A percentile compares a stretch with the other conserved stretches of the same genome.
Conservation (phyloP, 1,140 invertebrate genomes). For the Belonocnema kinseyi region DNA sequence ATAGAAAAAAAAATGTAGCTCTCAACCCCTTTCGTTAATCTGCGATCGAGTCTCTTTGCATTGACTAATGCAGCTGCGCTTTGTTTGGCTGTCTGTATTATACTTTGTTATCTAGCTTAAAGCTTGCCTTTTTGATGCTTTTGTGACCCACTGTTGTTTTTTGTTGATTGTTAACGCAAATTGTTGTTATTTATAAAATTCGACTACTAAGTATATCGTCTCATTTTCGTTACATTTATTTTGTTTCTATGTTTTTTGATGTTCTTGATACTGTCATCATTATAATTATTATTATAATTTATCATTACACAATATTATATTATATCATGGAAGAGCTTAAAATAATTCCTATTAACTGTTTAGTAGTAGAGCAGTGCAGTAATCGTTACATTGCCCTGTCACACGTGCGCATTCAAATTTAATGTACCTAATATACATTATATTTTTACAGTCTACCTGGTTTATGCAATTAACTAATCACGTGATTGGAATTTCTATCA, state of each 20-base stretch:
- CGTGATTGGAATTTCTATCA: not conserved
- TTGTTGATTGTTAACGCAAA: slow-evolving; percentile 27
- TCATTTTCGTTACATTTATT: slow-evolving; percentile 21
- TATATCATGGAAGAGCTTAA: slow-evolving; percentile 17
- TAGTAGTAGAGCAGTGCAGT: slow-evolving; percentile 24
- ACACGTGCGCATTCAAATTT: not conserved
- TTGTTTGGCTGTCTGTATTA: slow-evolving; percentile 44
- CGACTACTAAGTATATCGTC: not conserved
- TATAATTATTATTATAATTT: slow-evolving; percentile 1
- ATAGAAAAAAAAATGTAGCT: slow-evolving; percentile 50
- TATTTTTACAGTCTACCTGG: slow-evolving; percentile 10
- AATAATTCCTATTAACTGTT: slow-evolving; percentile 19
- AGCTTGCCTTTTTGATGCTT: slow-evolving; percentile 51
- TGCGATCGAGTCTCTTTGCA: slow-evolving; percentile 52
- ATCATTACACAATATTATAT: not conserved
- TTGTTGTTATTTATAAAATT: slow-evolving; percentile 7
- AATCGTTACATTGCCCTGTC: slow-evolving; percentile 1
- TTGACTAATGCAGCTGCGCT: slow-evolving; percentile 36
- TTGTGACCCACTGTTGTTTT: slow-evolving; percentile 38
- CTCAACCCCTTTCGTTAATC: slow-evolving; percentile 49
- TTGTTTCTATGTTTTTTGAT: slow-evolving; percentile 22
- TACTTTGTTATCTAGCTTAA: slow-evolving; percentile 40
- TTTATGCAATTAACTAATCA: not conserved
- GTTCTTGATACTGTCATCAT: slow-evolving; percentile 5
- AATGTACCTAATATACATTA: not conserved